phyloP scores from a whole-genome alignment of 2,113 vertebrate species.

The Pteronura brasiliensis region DNA sequence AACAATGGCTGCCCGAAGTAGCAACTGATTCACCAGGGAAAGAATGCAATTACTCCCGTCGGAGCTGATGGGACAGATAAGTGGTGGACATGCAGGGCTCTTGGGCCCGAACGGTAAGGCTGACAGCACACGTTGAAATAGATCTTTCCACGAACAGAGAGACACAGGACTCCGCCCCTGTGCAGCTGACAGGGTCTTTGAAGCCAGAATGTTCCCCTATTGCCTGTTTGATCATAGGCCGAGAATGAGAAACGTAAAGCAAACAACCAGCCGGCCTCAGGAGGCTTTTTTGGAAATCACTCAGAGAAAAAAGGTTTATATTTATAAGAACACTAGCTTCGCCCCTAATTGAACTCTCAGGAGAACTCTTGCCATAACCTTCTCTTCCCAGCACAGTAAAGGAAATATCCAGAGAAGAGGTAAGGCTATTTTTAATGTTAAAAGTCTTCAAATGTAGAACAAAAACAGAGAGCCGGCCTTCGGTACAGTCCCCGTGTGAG shows the following conservation, averaged over 20 bases:
- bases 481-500: neutral
- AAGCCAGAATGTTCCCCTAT: neutral
- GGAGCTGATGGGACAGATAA: neutral
- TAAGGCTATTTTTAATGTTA: neutral
- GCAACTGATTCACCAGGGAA: constrained; percentile 24
- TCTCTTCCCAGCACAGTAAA: constrained; percentile 6
- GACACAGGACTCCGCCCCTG: neutral
- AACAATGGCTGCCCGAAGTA: neutral
- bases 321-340: constrained; percentile 34
- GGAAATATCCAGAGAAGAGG: neutral
- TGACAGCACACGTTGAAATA: constrained; percentile 38
- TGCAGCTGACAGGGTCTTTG: neutral
- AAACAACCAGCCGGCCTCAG: neutral
- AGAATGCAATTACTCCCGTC: constrained; percentile 12
- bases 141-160: neutral
- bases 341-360: neutral
- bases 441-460: neutral
- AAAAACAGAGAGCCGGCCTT: neutral
- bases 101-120: neutral
- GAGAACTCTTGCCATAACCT: constrained; percentile 11
- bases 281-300: neutral
- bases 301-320: neutral
- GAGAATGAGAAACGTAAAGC: neutral
- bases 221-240: neutral
- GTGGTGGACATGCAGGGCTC: neutral